Conservation (phyloP, 2,888 invertebrate genomes). For the Eurytoma adleriae region DNA sequence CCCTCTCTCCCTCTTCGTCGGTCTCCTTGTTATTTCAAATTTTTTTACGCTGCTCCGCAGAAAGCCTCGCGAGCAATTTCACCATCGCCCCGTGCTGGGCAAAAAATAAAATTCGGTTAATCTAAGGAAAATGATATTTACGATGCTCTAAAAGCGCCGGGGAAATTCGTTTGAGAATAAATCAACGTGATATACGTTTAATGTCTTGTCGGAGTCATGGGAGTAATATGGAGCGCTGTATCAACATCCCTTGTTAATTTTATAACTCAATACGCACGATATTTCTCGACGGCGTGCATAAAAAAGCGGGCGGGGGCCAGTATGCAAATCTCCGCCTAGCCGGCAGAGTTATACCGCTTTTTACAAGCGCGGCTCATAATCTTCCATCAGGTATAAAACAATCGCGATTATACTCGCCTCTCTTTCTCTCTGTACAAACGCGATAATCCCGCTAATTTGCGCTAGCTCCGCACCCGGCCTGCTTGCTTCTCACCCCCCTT, state of each 20-base stretch:
- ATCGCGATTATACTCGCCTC: constrained; percentile 32
- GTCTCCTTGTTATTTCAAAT: too few species aligned
- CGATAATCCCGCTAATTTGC: constrained; percentile 54
- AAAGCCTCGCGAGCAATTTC: too few species aligned
- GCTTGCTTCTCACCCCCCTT: not conserved
- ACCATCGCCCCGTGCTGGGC: too few species aligned
- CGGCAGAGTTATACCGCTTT: constrained; percentile 14
- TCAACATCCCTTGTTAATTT: constrained; percentile 22
- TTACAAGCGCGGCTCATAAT: constrained; percentile 30
- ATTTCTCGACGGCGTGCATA: constrained; percentile 1
- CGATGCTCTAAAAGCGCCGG: not conserved
- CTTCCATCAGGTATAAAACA: constrained; percentile 49
- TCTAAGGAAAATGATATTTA: constrained; percentile 1
- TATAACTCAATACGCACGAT: constrained; percentile 34
- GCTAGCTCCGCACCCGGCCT: not conserved
- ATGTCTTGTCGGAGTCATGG: not conserved
- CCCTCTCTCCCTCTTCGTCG: too few species aligned
- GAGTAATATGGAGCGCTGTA: not conserved
- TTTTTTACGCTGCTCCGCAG: too few species aligned
- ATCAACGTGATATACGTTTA: not conserved
- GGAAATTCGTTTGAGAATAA: not conserved
- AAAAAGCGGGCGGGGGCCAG: constrained; percentile 15
- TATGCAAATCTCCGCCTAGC: constrained; percentile 30
- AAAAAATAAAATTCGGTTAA: not conserved
- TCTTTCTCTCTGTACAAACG: constrained; percentile 4